These are phyloP conservation scores for Onychomys leucogaster DNA, from an alignment of 2,797 vertebrate genomes.

Conservation along the genomic window DNA sequence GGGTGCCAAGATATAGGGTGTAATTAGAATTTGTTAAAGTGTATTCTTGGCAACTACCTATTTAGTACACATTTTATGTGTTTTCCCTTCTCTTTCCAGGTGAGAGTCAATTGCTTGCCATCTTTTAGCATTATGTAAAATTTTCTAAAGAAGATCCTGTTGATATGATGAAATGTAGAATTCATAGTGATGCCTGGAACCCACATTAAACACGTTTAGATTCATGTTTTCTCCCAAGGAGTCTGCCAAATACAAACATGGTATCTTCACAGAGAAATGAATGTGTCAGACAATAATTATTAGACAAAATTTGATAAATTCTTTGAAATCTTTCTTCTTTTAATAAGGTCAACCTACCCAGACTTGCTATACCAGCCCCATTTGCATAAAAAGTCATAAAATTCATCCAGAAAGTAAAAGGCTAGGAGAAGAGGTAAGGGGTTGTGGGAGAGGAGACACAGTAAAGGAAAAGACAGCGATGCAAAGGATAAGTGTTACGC, in stretches of 20 bases:
- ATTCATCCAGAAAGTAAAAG: neutral
- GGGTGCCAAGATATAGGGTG: constrained; percentile 45
- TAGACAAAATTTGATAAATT: neutral
- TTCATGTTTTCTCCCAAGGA: neutral
- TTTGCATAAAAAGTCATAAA: neutral
- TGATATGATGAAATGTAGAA: neutral
- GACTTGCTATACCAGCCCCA: neutral
- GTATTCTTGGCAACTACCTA: constrained; percentile 58
- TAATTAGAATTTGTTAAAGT: constrained; percentile 68
- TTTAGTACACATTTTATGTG: constrained; percentile 35
- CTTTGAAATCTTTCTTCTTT: neutral
- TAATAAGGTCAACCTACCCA: neutral
- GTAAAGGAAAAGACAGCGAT: neutral
- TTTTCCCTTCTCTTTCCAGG: neutral
- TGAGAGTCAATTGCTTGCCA: constrained; percentile 18
- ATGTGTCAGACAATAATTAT: neutral
- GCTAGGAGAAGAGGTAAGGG: neutral
- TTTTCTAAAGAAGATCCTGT: neutral
- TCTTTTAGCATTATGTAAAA: neutral
- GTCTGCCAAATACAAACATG: neutral
- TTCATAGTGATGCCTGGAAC: neutral
- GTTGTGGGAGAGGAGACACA: neutral
- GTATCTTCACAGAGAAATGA: neutral
- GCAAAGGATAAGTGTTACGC: neutral
- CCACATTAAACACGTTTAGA: neutral